phyloP scores from a whole-genome alignment of 2,113 vertebrate species.

The Hydrolagus affinis region DNA sequence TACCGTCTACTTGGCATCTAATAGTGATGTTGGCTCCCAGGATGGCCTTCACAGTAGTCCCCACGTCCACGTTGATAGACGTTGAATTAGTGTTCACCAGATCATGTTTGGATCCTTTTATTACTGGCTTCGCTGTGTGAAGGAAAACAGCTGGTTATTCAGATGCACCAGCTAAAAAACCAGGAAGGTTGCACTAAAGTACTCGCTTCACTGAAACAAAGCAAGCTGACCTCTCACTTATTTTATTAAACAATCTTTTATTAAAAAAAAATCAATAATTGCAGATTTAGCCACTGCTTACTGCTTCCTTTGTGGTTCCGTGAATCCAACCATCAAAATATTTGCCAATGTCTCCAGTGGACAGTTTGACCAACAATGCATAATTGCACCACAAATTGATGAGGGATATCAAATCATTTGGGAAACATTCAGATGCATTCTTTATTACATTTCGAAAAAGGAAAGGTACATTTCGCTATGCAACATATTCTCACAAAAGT shows the following conservation, averaged over 20 bases:
- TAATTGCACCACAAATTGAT: not conserved
- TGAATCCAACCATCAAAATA: not conserved
- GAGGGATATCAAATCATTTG: not conserved
- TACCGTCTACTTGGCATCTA: conserved; percentile 66
- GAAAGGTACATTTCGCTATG: not conserved
- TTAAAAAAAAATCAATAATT: not conserved
- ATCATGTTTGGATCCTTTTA: conserved; percentile 53
- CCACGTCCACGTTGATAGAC: conserved; percentile 52
- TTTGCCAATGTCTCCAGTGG: not conserved
- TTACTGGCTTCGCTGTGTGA: conserved; percentile 61
- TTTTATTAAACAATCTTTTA: too few relatives aligned
- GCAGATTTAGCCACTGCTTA: not conserved
- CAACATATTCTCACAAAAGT: too few relatives aligned
- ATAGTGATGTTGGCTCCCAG: conserved; percentile 58
- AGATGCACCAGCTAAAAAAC: not conserved
- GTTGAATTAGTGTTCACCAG: conserved; percentile 53
- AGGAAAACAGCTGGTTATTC: conserved; percentile 33
- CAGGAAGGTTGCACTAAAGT: not conserved
- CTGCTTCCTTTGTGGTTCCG: not conserved
- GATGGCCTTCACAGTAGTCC: conserved; percentile 57
- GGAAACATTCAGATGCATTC: not conserved
- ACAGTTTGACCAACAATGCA: not conserved
- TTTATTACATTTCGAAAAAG: not conserved
- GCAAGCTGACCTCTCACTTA: not conserved
- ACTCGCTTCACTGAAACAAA: not conserved